A percentile compares a stretch with the other conserved stretches of the same genome.
Conservation (phyloP, 2,888 invertebrate genomes). For the Caenorhabditis becei region DNA sequence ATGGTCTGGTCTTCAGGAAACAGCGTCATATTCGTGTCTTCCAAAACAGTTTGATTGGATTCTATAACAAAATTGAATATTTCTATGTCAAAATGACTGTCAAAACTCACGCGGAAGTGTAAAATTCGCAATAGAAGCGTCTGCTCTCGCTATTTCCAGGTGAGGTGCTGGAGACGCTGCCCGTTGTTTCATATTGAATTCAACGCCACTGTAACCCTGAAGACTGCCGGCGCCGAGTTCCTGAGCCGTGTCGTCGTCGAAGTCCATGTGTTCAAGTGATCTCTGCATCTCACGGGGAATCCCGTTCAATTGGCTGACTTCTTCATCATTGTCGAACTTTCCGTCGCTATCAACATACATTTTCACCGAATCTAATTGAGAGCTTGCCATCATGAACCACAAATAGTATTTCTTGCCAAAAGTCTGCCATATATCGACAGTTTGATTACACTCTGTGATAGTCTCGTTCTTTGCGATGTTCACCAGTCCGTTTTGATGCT, state of each 20-base stretch:
- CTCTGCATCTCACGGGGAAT: conserved; percentile 10
- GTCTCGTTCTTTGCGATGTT: background rate
- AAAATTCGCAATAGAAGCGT: conserved; percentile 26
- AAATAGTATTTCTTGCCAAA: conserved; percentile 60
- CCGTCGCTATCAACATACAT: conserved; percentile 22
- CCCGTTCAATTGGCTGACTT: conserved; percentile 27
- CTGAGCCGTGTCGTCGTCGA: conserved; percentile 30
- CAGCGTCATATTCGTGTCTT: conserved; percentile 31
- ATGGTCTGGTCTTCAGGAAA: conserved; percentile 40
- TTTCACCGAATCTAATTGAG: conserved; percentile 49
- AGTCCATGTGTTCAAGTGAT: conserved; percentile 13
- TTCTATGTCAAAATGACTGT: background rate
- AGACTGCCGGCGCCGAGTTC: conserved; percentile 31
- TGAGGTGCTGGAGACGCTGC: background rate
- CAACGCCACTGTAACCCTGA: conserved; percentile 35
- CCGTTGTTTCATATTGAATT: conserved; percentile 16
- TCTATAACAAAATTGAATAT: background rate
- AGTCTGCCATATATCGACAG: conserved; percentile 31
- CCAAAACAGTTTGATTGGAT: conserved; percentile 13
- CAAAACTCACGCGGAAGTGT: conserved; percentile 32
- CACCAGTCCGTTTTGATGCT: conserved; percentile 16
- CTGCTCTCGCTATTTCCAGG: conserved; percentile 6
- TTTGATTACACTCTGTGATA: conserved; percentile 10
- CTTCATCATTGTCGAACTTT: conserved; percentile 37
- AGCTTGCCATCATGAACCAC: conserved; percentile 57